Base-by-base conservation (phyloP, 2,797 vertebrate species). In the Notolepis coatsorum region DNA sequence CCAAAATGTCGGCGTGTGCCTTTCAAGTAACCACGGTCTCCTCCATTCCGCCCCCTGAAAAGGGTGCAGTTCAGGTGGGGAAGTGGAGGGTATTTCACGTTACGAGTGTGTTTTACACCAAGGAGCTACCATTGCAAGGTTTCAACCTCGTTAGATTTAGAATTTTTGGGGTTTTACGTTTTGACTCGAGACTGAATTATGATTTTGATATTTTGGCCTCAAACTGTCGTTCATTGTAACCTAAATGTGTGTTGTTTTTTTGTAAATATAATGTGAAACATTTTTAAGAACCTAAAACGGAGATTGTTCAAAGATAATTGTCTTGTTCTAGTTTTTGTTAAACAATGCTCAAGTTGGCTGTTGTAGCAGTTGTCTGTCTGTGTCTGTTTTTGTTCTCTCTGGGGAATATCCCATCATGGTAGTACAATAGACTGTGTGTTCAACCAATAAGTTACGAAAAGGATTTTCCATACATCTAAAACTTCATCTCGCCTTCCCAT, bases 251-350 rank as follows among this genome's bases (percentile, higher is more conserved):
- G 38, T 84, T 85, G 75, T 82, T 51, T 84, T n/a, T 81, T 75
- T 92, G 89, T 92, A 91, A 87, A 92, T 90, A 89, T 84, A 79
- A 83, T 77, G 57, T 61, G 61, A 85, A 60, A 86, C 81, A 85
- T 89, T 88, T 89, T 85, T 89, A 89, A 84, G 83, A 85, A 82
- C 63, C 82, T 42, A 62, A 82, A 83, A 75, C 49, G 75, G 70
- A 76, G 33, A 47, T 86, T 75, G 62, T 80, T 77, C 68, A 74
- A 77, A 75, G n/a, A n/a, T n/a, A n/a, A 55, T 23, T 3, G 30
- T 60, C 69, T 59, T 35, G 7, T 2, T 73, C 61, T 15, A 18
- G 17, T 77, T 69, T 15, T 35, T 77, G 48, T 45, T 45, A 8
- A 43, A 63, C 23, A 27, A 9, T 25, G 31, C 61, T 45, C 51